Evolutionary conservation across 2,888 invertebrate genomes (phyloP).

Genomic region (Lucinisca nassula): DNA sequence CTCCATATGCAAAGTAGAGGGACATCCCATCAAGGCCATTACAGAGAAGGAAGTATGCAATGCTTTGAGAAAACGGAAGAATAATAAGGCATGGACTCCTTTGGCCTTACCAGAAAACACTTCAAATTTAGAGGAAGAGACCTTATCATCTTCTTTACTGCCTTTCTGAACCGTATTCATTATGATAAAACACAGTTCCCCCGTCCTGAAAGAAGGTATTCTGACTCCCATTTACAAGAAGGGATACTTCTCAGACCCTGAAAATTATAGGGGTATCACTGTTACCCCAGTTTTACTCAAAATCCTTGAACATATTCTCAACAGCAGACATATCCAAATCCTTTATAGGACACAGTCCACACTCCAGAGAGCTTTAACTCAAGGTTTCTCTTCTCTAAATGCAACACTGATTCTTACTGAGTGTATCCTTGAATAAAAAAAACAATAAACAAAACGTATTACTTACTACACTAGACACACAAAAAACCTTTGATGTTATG

Average conservation of each 20-base stretch:
- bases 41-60: not conserved
- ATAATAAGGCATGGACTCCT: slow-evolving; percentile 24
- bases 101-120: not conserved
- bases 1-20: too few relatives aligned
- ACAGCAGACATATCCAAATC: not conserved
- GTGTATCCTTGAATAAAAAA: slow-evolving; percentile 12
- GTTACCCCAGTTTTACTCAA: slow-evolving; percentile 8
- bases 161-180: not conserved
- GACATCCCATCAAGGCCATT: not conserved
- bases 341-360: not conserved
- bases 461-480: slow-evolving; percentile 11
- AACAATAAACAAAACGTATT: not conserved
- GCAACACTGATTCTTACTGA: slow-evolving; percentile 12
- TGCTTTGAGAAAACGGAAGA: slow-evolving; percentile 10
- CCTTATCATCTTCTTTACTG: not conserved
- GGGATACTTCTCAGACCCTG: not conserved
- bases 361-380: slow-evolving; percentile 15
- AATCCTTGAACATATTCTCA: too few relatives aligned
- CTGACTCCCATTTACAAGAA: slow-evolving; percentile 15
- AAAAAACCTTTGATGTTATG: slow-evolving; percentile 19
- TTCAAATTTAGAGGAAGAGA: slow-evolving; percentile 3
- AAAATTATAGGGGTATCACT: slow-evolving; percentile 25
- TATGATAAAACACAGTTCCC: not conserved
- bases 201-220: not conserved
- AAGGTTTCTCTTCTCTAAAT: slow-evolving; percentile 13